phyloP scores from a whole-genome alignment of 2,113 vertebrate species.

The Alligator mississippiensis region DNA sequence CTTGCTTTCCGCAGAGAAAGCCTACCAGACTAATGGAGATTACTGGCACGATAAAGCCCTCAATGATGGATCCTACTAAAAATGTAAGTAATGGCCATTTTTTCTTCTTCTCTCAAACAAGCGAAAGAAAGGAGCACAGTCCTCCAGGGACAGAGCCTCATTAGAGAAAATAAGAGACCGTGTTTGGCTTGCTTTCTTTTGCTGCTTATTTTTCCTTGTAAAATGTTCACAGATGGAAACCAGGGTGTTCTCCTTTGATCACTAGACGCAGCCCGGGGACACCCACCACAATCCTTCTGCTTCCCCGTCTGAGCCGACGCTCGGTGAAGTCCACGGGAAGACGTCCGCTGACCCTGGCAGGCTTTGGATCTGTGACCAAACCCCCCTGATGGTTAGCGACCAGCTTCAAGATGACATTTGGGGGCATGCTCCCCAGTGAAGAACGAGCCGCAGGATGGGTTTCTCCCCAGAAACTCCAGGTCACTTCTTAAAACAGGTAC shows the following conservation, averaged over 20 bases:
- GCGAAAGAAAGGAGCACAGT: not conserved
- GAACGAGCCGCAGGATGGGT: too few relatives aligned
- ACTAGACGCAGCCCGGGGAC: not conserved
- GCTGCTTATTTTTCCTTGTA: not conserved
- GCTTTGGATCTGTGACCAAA: not conserved
- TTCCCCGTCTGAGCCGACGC: not conserved
- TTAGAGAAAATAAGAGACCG: not conserved
- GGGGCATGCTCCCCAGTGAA: too few relatives aligned
- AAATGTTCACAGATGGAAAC: not conserved
- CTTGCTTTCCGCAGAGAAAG: constrained; percentile 19
- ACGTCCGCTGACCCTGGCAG: not conserved
- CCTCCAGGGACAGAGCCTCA: not conserved
- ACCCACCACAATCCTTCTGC: not conserved
- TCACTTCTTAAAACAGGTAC: not conserved
- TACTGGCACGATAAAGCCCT: not conserved
- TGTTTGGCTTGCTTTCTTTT: not conserved
- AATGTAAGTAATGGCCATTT: not conserved
- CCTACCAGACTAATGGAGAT: not conserved
- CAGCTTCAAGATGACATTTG: not conserved
- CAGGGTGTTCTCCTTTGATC: not conserved
- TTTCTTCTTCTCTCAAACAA: not conserved
- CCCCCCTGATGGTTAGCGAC: not conserved
- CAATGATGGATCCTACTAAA: not conserved
- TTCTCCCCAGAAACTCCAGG: too few relatives aligned
- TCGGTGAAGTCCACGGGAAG: not conserved